phyloP scores from a whole-genome alignment of 2,113 vertebrate species.

The Elephas maximus region DNA sequence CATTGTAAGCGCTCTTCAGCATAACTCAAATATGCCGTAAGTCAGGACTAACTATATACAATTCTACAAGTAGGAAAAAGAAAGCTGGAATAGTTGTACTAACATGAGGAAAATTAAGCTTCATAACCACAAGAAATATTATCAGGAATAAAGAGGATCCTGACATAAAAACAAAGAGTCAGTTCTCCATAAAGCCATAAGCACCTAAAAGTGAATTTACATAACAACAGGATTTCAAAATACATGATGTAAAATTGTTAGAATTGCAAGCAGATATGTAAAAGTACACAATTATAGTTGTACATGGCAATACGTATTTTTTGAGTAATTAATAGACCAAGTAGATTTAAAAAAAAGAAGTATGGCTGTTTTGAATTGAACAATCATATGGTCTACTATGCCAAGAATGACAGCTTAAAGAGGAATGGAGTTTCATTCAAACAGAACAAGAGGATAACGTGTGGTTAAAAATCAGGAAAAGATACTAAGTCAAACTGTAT shows the following conservation, averaged over 20 bases:
- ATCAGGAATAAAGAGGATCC: background rate
- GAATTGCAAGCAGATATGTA: background rate
- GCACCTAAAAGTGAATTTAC: background rate
- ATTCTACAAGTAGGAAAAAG: background rate
- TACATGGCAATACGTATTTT: background rate
- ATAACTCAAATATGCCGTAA: no score
- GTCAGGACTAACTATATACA: no score
- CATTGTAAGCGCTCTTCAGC: no score
- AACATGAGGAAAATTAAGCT: background rate
- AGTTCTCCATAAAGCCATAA: background rate
- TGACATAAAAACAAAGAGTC: background rate
- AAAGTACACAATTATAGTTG: background rate
- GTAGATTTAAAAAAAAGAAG: background rate
- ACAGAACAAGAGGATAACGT: no score
- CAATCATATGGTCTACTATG: no score
- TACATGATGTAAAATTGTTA: background rate
- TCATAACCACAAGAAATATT: background rate
- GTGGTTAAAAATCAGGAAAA: no score
- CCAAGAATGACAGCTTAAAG: no score
- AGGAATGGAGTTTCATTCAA: no score
- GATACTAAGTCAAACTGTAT: no score
- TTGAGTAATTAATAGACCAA: background rate
- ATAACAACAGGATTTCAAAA: background rate
- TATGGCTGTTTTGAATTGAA: no score
- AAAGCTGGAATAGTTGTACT: background rate